Percentiles rank a stretch among this genome's conserved stretches.
These are phyloP conservation scores for Scaptodrosophila latifasciaeformis DNA, from an alignment of 2,888 invertebrate genomes.

Conservation along the genomic window DNA sequence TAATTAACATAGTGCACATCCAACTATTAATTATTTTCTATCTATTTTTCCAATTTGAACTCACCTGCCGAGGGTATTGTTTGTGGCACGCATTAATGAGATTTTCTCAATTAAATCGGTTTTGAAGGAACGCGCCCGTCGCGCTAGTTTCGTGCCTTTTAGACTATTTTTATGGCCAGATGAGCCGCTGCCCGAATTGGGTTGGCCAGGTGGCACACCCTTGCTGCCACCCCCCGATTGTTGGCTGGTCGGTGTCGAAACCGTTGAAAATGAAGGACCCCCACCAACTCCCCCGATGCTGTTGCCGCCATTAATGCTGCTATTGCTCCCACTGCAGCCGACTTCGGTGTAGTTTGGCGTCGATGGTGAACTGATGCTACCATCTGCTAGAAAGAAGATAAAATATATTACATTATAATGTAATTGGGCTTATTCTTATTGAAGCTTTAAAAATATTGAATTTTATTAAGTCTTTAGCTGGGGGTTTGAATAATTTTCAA, in stretches of 20 bases:
- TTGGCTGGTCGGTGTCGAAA: constrained; percentile 48
- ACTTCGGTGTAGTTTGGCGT: constrained; percentile 67
- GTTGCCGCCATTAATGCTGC: constrained; percentile 30
- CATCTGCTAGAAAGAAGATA: constrained; percentile 52
- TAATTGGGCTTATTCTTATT: too few relatives aligned
- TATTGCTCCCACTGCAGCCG: constrained; percentile 33
- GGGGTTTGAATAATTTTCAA: too few relatives aligned
- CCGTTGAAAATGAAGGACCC: constrained; percentile 32
- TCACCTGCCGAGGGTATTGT: constrained; percentile 75
- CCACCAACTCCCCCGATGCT: constrained; percentile 41
- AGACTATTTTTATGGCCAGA: constrained; percentile 84
- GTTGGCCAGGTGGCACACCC: constrained; percentile 52
- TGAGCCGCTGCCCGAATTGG: constrained; percentile 40
- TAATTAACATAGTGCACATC: too few relatives aligned
- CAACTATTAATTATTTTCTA: too few relatives aligned
- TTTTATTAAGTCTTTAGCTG: too few relatives aligned
- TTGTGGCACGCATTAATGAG: constrained; percentile 90
- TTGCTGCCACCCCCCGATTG: constrained; percentile 29
- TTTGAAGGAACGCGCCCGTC: constrained; percentile 92
- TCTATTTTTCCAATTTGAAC: too few relatives aligned
- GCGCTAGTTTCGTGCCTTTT: constrained; percentile 89
- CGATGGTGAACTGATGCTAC: constrained; percentile 73
- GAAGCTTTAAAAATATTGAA: too few relatives aligned
- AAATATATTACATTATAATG: too few relatives aligned
- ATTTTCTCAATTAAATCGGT: constrained; percentile 94